phyloP scores from a whole-genome alignment of 2,888 invertebrate genomes.

The Cordilura impudica region DNA sequence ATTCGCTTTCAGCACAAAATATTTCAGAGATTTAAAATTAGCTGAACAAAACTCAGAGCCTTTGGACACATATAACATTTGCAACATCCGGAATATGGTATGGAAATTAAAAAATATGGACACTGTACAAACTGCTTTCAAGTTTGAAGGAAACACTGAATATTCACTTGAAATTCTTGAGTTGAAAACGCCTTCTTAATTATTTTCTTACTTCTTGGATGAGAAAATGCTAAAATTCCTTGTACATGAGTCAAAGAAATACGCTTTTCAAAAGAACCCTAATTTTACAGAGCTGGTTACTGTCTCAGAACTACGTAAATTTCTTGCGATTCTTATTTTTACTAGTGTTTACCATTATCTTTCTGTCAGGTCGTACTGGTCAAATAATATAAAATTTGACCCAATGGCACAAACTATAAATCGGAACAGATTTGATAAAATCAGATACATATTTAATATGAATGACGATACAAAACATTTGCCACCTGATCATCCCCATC shows the following conservation, averaged over 20 bases:
- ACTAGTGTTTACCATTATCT: conserved; percentile 24
- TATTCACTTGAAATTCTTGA: conserved; percentile 14
- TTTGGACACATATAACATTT: no score
- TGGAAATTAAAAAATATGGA: background rate
- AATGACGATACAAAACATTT: conserved; percentile 41
- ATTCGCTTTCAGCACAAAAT: no score
- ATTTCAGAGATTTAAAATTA: no score
- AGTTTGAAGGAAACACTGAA: conserved; percentile 17
- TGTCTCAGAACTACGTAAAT: conserved; percentile 6
- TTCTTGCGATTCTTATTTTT: conserved; percentile 28
- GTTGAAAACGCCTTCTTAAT: conserved; percentile 13
- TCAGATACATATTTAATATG: conserved; percentile 30
- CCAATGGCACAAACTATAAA: conserved; percentile 21
- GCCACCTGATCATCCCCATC: conserved; percentile 29
- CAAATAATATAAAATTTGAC: conserved; percentile 21
- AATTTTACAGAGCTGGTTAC: background rate
- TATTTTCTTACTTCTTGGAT: conserved; percentile 10
- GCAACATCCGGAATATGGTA: background rate
- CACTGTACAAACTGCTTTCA: background rate
- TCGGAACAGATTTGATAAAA: conserved; percentile 30
- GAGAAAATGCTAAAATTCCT: background rate
- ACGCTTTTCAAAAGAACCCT: conserved; percentile 13
- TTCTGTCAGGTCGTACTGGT: conserved; percentile 18
- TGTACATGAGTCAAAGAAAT: conserved; percentile 12
- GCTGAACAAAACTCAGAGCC: no score